Evolutionary conservation across 2,888 invertebrate species (phyloP), one percentile per base, ranked within the genome.

Genomic region (Rhimphoctona megacephalus): DNA sequence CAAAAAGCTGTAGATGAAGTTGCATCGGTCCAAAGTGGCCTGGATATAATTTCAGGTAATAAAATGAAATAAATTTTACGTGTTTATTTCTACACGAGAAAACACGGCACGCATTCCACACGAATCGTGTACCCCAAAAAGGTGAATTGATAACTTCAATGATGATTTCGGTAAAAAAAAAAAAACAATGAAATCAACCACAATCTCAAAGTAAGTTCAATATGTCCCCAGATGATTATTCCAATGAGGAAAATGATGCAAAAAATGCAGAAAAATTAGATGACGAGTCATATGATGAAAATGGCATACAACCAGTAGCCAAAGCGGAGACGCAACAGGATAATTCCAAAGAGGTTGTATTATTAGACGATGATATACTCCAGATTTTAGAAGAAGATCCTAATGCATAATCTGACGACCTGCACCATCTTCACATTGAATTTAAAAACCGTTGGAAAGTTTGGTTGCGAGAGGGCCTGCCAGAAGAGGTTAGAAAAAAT

Each of bases 401-500:
- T 1, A 61, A 61, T 25, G 4, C 7, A 9, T 3, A 19, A 19
- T 30, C 22, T 30, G 61, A 30, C 14, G 61, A 61, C 19, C 9
- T 30, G 1, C 4, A 22, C 61, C 2, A 61, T 11, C 19, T 30
- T 22, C 61, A 61, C 25, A 9, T 4, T 0, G 61, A 61, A 30
- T 25, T 52, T 30, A 61, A 61, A 61, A 61, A 61, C 11, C 30
- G 61, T 14, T 61, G 25, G 61, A 72, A 39, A 61, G 61, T 43
- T 61, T 72, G 61, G 30, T 14, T 52, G n/a, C 49, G n/a, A 52
- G 49, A 52, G 49, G 49, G 49, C 49, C 19, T 52, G 11, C 52
- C 78, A 19, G 64, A 78, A 30, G 72, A 83, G 33, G 39, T 36
- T 64, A 30, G 19, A 17, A 78, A 83, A 52, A 36, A 52, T 33